Base-by-base conservation (phyloP, 1,140 invertebrate genomes). In the Pseudoatta argentina region DNA sequence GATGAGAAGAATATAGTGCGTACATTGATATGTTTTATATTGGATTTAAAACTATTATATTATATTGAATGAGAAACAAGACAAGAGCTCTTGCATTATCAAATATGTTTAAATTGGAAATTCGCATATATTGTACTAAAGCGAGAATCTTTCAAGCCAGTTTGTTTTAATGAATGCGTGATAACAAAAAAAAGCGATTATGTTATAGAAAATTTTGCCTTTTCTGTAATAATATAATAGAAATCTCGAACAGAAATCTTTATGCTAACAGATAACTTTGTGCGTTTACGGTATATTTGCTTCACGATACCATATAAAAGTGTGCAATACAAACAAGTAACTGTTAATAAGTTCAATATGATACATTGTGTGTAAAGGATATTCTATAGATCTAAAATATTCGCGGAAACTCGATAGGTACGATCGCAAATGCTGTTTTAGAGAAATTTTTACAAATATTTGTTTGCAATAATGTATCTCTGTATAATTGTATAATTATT, bases 1-100 rank as follows among this genome's bases (percentile, higher is more conserved):
- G 82, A 91, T 91, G 51, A 83, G 75, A 82, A 63, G 66, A 82
- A 72, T 76, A 64, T 48, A 27, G 48, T 81, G 24, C 44, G 64
- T 86, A 69, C 67, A 81, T 79, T 24, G 64, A 24, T 86, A 53
- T 44, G 44, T 86, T 86, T 86, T 86, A 79, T 86, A 69, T 81
- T 71, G 39, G 39, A 66, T 30, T 81, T 24, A 34, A 10, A 44
- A 44, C 39, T 12, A 44, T 44, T 44, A 44, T 30, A 44, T 44
- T 44, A 44, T 44, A 44, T 44, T 44, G 8, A 10, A 44, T 44
- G 39, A 59, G 39, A 81, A 67, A 69, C 51, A 44, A 73, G 18
- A 73, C 12, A 18, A 81, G 10, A 72, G 6, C 7, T 61, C 24
- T 63, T 24, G 8, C 16, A 21, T 48, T 21, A 39, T 63, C 48